phyloP scores from a whole-genome alignment of 2,113 vertebrate species.

The Sakesphorus luctuosus region DNA sequence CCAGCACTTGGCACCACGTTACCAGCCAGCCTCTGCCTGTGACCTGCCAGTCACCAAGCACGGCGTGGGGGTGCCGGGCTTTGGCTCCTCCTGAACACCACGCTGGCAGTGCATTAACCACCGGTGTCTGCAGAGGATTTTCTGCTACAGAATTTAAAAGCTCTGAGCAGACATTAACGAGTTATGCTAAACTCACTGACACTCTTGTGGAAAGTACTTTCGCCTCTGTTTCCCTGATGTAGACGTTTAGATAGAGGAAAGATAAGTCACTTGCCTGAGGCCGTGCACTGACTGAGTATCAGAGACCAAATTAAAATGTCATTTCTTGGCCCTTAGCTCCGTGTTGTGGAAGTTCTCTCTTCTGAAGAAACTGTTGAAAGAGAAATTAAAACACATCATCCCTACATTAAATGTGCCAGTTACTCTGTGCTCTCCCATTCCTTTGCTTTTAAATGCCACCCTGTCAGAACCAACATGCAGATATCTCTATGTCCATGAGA shows the following conservation, averaged over 20 bases:
- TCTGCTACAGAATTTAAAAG: conserved; percentile 28
- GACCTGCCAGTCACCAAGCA: not conserved
- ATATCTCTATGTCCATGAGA: not conserved
- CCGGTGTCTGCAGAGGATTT: not conserved
- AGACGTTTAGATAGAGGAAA: conserved; percentile 41
- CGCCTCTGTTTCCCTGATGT: not conserved
- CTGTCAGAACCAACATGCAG: not conserved
- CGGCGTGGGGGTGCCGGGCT: not conserved
- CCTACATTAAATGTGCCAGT: not conserved
- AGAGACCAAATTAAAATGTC: conserved; percentile 65
- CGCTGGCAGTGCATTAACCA: not conserved
- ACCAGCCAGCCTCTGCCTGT: not conserved
- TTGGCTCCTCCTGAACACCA: not conserved
- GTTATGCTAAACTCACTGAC: conserved; percentile 41
- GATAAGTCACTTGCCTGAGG: conserved; percentile 58
- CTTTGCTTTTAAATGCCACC: not conserved
- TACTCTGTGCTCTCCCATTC: not conserved
- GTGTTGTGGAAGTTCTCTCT: not conserved
- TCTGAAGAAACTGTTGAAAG: not conserved
- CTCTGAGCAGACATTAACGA: not conserved
- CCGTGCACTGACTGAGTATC: conserved; percentile 41
- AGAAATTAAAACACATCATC: not conserved
- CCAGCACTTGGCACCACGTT: fast-evolving
- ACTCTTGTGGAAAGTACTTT: conserved; percentile 39
- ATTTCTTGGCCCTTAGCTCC: conserved; percentile 45